phyloP scores from a whole-genome alignment of 1,140 invertebrate genomes.

The Papilio glaucus region DNA sequence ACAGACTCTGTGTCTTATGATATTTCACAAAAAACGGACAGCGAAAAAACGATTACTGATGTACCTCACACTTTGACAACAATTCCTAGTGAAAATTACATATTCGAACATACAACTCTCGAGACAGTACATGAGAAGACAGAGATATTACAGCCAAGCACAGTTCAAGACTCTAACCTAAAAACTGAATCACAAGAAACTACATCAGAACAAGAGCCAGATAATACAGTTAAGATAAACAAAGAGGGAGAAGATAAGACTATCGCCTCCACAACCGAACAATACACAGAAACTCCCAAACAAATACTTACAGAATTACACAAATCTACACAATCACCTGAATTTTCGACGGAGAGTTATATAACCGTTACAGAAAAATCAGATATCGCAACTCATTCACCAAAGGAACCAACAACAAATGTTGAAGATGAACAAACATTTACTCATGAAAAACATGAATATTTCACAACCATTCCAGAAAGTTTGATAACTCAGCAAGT shows the following conservation, averaged over 20 bases:
- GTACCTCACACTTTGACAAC: neutral
- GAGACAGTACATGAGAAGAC: neutral
- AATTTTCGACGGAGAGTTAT: no score
- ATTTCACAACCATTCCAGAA: slow-evolving; percentile 14
- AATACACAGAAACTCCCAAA: slow-evolving; percentile 17
- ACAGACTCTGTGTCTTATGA: neutral
- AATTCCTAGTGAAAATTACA: neutral
- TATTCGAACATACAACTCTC: neutral
- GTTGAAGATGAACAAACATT: slow-evolving; percentile 24
- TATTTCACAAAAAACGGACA: slow-evolving; percentile 4
- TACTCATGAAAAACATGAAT: slow-evolving; percentile 3
- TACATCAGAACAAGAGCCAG: slow-evolving; percentile 1
- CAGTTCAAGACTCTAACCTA: slow-evolving; percentile 17
- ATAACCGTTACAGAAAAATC: slow-evolving; percentile 8
- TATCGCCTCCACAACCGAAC: neutral
- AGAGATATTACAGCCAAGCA: neutral
- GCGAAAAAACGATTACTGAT: slow-evolving; percentile 6
- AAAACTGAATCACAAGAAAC: slow-evolving; percentile 38
- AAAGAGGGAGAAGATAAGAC: slow-evolving; percentile 11
- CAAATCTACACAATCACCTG: slow-evolving; percentile 8
- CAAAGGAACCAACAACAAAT: neutral
- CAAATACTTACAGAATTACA: slow-evolving; percentile 29
- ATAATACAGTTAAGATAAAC: slow-evolving; percentile 2
- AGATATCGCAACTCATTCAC: neutral
- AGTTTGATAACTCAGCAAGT: slow-evolving; percentile 40